Percentiles rank a stretch among this genome's conserved stretches.
Evolutionary conservation across 2,113 vertebrate genomes (phyloP).

Genomic region (Scophthalmus maximus): DNA sequence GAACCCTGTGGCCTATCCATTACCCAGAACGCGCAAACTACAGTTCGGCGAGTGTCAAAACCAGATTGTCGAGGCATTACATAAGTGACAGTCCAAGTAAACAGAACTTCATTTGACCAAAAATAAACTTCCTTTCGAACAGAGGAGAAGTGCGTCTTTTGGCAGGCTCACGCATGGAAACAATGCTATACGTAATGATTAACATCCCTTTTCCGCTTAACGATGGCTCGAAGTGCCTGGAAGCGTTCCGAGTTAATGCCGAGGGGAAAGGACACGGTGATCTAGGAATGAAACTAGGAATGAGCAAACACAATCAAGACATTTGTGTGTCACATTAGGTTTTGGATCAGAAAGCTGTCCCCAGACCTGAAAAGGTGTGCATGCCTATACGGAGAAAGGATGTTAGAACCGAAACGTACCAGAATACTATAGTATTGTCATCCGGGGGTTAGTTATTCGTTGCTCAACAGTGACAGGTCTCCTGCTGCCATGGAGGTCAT

Average conservation of each 20-base stretch:
- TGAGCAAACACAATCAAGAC: not conserved
- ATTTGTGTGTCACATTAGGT: not conserved
- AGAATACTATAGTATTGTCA: not conserved
- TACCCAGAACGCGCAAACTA: too few relatives aligned
- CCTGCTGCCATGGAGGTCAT: too few relatives aligned
- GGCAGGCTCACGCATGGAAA: not conserved
- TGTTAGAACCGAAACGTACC: too few relatives aligned
- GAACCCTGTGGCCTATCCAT: not conserved
- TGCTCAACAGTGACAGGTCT: too few relatives aligned
- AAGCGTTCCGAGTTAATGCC: not conserved
- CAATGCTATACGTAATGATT: not conserved
- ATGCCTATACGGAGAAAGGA: too few relatives aligned
- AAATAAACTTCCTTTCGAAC: constrained; percentile 14
- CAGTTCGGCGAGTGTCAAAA: not conserved
- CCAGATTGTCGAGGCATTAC: not conserved
- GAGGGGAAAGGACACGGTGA: not conserved
- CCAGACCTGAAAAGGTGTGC: not conserved
- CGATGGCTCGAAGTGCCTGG: not conserved
- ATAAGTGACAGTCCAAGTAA: not conserved
- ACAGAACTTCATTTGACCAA: constrained; percentile 5
- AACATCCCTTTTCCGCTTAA: not conserved
- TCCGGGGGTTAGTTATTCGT: not conserved
- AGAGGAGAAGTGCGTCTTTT: not conserved
- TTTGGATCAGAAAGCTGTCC: not conserved
- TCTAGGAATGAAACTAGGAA: not conserved